Conservation (phyloP, 2,888 invertebrate species). For the Plagodis pulveraria region DNA sequence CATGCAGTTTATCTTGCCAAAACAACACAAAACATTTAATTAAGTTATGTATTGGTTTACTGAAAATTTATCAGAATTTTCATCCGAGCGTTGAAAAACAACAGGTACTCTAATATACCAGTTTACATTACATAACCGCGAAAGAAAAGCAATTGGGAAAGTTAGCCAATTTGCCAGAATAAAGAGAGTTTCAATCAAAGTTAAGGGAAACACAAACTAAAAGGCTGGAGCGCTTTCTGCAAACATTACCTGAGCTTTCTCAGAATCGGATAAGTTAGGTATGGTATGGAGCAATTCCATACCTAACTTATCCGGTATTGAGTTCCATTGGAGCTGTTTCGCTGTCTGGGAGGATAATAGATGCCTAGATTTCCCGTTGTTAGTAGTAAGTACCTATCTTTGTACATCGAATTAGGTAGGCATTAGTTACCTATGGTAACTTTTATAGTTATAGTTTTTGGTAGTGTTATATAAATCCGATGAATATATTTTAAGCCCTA, state of each 20-base stretch:
- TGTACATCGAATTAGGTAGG: too few species aligned
- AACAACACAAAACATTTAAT: slow-evolving; percentile 27
- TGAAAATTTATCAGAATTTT: slow-evolving; percentile 27
- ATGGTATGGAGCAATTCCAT: neutral
- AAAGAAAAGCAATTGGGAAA: slow-evolving; percentile 75
- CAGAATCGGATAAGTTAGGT: slow-evolving; percentile 23
- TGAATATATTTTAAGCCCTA: too few species aligned
- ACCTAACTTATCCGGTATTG: too few species aligned
- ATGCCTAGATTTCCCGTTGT: too few species aligned
- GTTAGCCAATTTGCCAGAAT: slow-evolving; percentile 77
- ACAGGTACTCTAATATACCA: slow-evolving; percentile 29
- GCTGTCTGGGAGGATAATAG: neutral
- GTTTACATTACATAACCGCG: slow-evolving; percentile 43
- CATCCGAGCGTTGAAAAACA: slow-evolving; percentile 24
- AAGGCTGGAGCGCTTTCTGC: slow-evolving; percentile 38
- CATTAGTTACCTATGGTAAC: too few species aligned
- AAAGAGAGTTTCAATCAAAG: slow-evolving; percentile 69
- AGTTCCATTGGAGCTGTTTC: neutral
- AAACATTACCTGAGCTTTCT: slow-evolving; percentile 29
- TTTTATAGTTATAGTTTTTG: too few species aligned
- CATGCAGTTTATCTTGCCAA: slow-evolving; percentile 8
- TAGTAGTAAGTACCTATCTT: too few species aligned
- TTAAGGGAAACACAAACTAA: slow-evolving; percentile 49
- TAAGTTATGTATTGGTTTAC: slow-evolving; percentile 24
- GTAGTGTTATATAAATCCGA: too few species aligned